phyloP scores from a whole-genome alignment of 2,797 vertebrate genomes.

The Oceanodroma leucorhoa region DNA sequence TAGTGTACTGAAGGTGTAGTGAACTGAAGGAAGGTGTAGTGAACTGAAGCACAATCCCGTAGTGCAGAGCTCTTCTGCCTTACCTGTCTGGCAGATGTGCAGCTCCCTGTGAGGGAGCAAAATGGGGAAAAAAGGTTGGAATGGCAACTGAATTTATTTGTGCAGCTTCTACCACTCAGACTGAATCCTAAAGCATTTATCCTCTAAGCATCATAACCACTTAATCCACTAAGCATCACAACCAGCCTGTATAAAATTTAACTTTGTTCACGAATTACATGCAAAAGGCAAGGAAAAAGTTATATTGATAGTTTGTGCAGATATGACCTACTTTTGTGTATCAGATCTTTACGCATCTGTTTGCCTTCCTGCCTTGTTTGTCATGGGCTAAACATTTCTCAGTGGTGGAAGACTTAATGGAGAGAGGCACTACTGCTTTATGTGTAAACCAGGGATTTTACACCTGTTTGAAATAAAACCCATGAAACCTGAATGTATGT shows the following conservation, averaged over 20 bases:
- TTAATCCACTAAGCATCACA: background rate
- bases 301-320: background rate
- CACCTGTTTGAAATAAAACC: background rate
- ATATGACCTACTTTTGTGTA: background rate
- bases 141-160: background rate
- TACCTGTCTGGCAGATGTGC: background rate
- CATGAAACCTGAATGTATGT: background rate
- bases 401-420: background rate
- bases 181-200: background rate
- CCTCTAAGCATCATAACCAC: background rate
- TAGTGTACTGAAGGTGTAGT: background rate
- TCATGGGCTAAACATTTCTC: background rate
- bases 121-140: background rate
- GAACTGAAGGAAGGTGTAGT: background rate
- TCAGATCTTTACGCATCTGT: background rate
- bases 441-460: background rate
- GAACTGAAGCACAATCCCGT: accelerated
- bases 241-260: background rate
- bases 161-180: background rate
- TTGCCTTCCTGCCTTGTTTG: background rate
- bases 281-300: background rate
- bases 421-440: background rate
- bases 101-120: background rate
- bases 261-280: background rate
- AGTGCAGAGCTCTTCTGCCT: background rate